A percentile compares a stretch with the other conserved stretches of the same genome.
These are phyloP conservation scores for Cladopsammia gracilis DNA, from an alignment of 64 coral and sea anemone genomes.

Conservation along the genomic window DNA sequence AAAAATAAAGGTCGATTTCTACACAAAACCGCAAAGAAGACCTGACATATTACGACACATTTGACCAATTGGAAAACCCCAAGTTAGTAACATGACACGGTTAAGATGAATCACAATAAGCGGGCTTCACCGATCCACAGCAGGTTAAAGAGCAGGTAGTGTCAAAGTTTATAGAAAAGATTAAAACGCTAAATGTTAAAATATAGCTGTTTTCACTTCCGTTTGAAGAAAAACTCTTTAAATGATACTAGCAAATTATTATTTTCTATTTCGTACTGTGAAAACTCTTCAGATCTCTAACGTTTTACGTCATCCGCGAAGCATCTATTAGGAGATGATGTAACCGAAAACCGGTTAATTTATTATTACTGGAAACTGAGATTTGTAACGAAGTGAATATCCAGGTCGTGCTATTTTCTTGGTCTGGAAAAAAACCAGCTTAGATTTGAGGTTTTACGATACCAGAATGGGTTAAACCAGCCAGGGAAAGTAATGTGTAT, in stretches of 20 bases:
- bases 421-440: background rate
- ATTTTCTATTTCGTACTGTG: background rate
- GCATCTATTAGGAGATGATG: constrained; percentile 33
- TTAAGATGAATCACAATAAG: background rate
- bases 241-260: background rate
- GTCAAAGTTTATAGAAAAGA: constrained; percentile 17
- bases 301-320: constrained; percentile 50
- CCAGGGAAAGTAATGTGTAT: background rate
- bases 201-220: background rate
- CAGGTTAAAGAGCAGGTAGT: constrained; percentile 15
- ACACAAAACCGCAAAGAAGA: background rate
- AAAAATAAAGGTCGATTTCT: background rate
- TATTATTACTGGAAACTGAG: constrained; percentile 35
- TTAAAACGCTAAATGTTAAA: background rate
- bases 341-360: constrained; percentile 47
- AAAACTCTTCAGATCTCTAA: background rate
- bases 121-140: background rate
- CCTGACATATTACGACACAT: background rate
- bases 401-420: background rate
- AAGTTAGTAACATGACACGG: constrained; percentile 10
- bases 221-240: too few species aligned
- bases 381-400: background rate
- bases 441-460: background rate
- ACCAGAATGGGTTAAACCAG: constrained; percentile 37
- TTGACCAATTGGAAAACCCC: background rate